phyloP scores from a whole-genome alignment of 2,797 vertebrate genomes.

The Crocodylus rhombifer region DNA sequence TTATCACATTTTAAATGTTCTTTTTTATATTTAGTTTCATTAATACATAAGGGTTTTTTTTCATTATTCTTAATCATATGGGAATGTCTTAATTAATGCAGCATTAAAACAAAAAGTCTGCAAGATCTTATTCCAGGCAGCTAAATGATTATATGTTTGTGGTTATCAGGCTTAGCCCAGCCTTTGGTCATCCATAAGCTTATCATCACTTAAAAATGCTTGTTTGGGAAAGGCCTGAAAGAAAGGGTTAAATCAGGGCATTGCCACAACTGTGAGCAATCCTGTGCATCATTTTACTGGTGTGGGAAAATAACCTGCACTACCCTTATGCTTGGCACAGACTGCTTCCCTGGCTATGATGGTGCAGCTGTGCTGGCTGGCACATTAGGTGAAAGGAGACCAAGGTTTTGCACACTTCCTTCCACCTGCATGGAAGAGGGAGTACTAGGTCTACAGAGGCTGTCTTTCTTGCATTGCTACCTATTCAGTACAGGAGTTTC shows the following conservation, averaged over 20 bases:
- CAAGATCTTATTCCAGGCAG: slow-evolving; percentile 4
- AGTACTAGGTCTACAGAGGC: background rate
- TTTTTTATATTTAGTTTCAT: slow-evolving; percentile 11
- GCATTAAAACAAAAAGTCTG: background rate
- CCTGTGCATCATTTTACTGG: background rate
- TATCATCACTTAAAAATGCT: slow-evolving; percentile 17
- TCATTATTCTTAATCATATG: slow-evolving; percentile 15
- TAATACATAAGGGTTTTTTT: background rate
- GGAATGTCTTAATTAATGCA: background rate
- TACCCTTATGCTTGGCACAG: accelerated
- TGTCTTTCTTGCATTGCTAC: background rate
- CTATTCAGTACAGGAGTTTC: background rate
- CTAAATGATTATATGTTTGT: slow-evolving; percentile 23
- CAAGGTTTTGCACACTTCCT: background rate
- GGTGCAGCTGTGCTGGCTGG: background rate
- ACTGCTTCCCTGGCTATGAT: background rate
- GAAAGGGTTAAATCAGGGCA: background rate
- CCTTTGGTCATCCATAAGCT: background rate
- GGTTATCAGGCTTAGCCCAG: slow-evolving; percentile 16
- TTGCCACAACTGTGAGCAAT: background rate
- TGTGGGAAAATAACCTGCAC: background rate
- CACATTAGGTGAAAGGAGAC: background rate
- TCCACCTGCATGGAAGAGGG: background rate
- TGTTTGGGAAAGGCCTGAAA: background rate
- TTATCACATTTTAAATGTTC: slow-evolving; percentile 34